These are phyloP conservation scores for Meloidogyne exigua DNA, from an alignment of 1,140 invertebrate species.

Conservation along the genomic window DNA sequence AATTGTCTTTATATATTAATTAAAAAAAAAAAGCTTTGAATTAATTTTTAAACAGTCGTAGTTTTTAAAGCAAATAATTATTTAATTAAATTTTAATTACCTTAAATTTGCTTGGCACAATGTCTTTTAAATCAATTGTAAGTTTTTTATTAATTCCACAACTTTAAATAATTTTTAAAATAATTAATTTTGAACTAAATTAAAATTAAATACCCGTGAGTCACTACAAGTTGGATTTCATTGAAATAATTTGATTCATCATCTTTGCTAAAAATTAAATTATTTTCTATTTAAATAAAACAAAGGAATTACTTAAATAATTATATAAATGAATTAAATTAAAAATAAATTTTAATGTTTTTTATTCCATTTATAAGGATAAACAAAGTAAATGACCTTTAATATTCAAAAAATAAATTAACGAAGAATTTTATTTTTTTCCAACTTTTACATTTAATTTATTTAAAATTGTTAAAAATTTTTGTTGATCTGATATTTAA, in stretches of 20 bases:
- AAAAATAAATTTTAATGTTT: no score
- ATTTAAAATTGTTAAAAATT: no score
- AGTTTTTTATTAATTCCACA: slow-evolving; percentile 2
- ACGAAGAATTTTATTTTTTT: no score
- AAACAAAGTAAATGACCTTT: no score
- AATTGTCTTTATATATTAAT: no score
- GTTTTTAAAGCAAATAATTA: no score
- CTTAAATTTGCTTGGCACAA: neutral
- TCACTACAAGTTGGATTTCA: neutral
- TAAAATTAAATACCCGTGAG: neutral
- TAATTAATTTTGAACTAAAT: neutral
- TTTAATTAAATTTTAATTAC: neutral
- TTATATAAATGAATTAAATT: no score
- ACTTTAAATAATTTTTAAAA: neutral
- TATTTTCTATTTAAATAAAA: neutral
- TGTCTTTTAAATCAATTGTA: neutral
- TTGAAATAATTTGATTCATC: neutral
- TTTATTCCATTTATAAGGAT: no score
- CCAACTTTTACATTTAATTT: no score
- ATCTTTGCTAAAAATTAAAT: neutral
- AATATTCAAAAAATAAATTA: no score
- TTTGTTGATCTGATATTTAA: no score
- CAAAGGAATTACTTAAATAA: neutral
- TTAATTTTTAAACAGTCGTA: no score
- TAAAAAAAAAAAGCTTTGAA: neutral